Evolutionary conservation across 2,113 vertebrate genomes (phyloP).

Genomic region (Gallinago paraguaiae): DNA sequence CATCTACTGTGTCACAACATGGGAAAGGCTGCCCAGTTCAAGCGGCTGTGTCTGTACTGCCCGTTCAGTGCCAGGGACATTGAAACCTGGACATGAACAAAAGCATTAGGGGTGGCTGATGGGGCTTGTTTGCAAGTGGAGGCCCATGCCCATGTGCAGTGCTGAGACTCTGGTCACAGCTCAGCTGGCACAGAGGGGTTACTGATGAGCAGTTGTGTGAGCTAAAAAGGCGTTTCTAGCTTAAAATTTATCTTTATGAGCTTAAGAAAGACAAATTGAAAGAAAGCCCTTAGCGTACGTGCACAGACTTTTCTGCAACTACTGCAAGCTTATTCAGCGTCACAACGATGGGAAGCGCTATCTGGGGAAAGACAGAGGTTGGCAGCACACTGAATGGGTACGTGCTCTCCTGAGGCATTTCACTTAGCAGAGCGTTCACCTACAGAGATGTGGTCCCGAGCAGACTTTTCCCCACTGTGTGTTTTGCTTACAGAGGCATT

Average conservation of each 20-base stretch:
- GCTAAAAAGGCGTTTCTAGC: not conserved
- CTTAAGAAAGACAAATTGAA: not conserved
- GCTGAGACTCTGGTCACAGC: not conserved
- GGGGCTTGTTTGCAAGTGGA: no score
- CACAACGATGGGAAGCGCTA: fast-evolving
- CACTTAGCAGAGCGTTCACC: not conserved
- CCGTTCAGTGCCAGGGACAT: fast-evolving
- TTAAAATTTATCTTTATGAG: not conserved
- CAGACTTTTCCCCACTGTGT: constrained; percentile 6
- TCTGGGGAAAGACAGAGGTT: not conserved
- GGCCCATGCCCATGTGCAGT: fast-evolving
- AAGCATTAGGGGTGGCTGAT: fast-evolving
- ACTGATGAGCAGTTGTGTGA: not conserved
- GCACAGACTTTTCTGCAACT: not conserved
- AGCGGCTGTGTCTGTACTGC: not conserved
- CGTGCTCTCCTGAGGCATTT: not conserved
- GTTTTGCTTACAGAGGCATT: not conserved
- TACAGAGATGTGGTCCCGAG: not conserved
- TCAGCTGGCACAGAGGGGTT: fast-evolving
- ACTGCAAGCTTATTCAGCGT: not conserved
- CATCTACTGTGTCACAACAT: not conserved
- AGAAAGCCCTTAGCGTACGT: not conserved
- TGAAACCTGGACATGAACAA: not conserved
- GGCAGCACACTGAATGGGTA: fast-evolving
- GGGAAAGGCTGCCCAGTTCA: not conserved